Conservation (phyloP, 2,888 invertebrate species). For the Ichneumoninae sp. region DNA sequence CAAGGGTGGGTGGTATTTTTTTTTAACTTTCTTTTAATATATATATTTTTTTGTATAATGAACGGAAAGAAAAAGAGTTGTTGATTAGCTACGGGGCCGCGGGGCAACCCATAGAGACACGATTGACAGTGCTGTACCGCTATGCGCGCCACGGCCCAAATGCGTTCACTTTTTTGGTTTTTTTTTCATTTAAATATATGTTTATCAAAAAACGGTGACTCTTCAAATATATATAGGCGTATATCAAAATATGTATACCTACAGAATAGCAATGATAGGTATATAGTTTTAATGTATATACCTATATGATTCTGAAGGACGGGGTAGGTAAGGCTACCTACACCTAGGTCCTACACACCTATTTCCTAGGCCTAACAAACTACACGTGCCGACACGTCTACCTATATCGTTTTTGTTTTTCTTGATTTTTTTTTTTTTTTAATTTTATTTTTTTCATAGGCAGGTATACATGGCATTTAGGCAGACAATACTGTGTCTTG, state of each 20-base stretch:
- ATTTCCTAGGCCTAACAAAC: slow-evolving; percentile 78
- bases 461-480: slow-evolving; percentile 64
- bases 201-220: slow-evolving; percentile 30
- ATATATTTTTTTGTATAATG: slow-evolving; percentile 60
- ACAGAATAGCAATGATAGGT: slow-evolving; percentile 56
- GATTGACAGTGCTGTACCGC: slow-evolving; percentile 81
- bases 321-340: slow-evolving; percentile 79
- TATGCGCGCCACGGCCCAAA: slow-evolving; percentile 80
- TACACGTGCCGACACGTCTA: slow-evolving; percentile 81
- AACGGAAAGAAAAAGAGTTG: slow-evolving; percentile 71
- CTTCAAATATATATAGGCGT: slow-evolving; percentile 43
- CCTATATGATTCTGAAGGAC: slow-evolving; percentile 72
- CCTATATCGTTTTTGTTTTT: slow-evolving; percentile 69
- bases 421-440: slow-evolving; percentile 21
- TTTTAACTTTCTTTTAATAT: slow-evolving; percentile 2
- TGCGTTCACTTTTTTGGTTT: slow-evolving; percentile 38
- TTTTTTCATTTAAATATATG: neutral
- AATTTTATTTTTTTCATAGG: slow-evolving; percentile 46
- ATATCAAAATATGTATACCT: slow-evolving; percentile 45
- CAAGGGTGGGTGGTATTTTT: slow-evolving; percentile 39
- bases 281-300: slow-evolving; percentile 56
- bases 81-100: slow-evolving; percentile 78
- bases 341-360: slow-evolving; percentile 81
- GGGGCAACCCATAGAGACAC: slow-evolving; percentile 82
- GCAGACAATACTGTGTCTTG: slow-evolving; percentile 57